Percentiles rank a stretch among this genome's conserved stretches.
These are phyloP conservation scores for Tyrannus savana DNA, from an alignment of 2,113 vertebrate genomes.

Conservation along the genomic window DNA sequence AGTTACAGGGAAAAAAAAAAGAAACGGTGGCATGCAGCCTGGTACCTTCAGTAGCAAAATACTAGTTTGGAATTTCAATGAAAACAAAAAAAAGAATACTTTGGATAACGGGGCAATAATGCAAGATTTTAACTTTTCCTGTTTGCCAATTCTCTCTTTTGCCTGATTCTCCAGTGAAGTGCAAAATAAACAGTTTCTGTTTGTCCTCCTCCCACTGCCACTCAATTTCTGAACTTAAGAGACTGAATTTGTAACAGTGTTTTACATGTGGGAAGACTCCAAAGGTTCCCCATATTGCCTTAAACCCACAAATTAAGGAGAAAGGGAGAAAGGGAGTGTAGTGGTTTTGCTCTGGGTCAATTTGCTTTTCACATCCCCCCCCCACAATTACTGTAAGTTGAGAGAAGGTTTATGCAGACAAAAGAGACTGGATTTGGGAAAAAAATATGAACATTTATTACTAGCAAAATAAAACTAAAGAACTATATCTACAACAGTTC, in stretches of 20 bases:
- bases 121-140: background rate
- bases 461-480: too few species aligned
- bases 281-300: background rate
- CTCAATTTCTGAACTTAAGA: background rate
- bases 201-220: background rate
- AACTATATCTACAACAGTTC: too few species aligned
- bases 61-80: background rate
- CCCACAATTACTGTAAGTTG: too few species aligned
- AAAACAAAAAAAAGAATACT: background rate
- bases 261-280: background rate
- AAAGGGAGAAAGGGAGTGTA: background rate
- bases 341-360: too few species aligned
- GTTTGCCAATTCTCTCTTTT: background rate
- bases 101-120: background rate
- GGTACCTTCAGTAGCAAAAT: background rate
- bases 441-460: too few species aligned
- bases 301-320: fast-evolving
- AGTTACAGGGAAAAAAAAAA: background rate
- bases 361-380: too few species aligned
- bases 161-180: background rate
- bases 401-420: too few species aligned
- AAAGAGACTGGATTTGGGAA: too few species aligned
- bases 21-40: fast-evolving
- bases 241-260: background rate
- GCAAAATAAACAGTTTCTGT: background rate